These are phyloP conservation scores for Drosophila nr. medialis DNA, from an alignment of 2,888 invertebrate genomes.

Conservation along the genomic window DNA sequence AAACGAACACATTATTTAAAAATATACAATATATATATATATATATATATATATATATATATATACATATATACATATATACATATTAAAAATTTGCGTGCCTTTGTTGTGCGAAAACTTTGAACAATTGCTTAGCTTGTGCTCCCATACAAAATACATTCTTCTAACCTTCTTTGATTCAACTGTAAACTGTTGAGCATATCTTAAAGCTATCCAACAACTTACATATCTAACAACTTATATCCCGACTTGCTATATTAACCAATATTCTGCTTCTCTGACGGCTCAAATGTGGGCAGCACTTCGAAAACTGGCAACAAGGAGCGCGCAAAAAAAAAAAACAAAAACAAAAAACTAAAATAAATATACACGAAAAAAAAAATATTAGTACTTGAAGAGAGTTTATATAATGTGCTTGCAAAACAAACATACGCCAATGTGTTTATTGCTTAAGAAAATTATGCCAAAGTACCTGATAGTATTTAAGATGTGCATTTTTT, in stretches of 20 bases:
- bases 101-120: constrained; percentile 31
- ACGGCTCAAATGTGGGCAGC: constrained; percentile 30
- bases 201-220: constrained; percentile 24
- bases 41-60: background rate
- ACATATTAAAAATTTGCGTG: constrained; percentile 32
- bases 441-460: constrained; percentile 58
- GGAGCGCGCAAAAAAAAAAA: constrained; percentile 16
- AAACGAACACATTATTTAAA: constrained; percentile 8
- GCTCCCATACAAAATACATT: constrained; percentile 5
- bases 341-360: constrained; percentile 8
- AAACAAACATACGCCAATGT: constrained; percentile 10
- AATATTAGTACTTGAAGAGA: constrained; percentile 3
- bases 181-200: constrained; percentile 22
- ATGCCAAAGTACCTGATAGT: constrained; percentile 84
- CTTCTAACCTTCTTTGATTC: background rate
- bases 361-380: background rate
- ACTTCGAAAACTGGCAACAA: constrained; percentile 13
- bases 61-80: constrained; percentile 1
- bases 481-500: constrained; percentile 64
- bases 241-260: constrained; percentile 13
- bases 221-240: constrained; percentile 23
- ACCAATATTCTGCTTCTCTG: constrained; percentile 1
- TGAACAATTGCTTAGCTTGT: constrained; percentile 18
- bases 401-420: constrained; percentile 36
- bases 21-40: background rate